phyloP scores from a whole-genome alignment of 2,113 vertebrate species.

The Hiodon alosoides region DNA sequence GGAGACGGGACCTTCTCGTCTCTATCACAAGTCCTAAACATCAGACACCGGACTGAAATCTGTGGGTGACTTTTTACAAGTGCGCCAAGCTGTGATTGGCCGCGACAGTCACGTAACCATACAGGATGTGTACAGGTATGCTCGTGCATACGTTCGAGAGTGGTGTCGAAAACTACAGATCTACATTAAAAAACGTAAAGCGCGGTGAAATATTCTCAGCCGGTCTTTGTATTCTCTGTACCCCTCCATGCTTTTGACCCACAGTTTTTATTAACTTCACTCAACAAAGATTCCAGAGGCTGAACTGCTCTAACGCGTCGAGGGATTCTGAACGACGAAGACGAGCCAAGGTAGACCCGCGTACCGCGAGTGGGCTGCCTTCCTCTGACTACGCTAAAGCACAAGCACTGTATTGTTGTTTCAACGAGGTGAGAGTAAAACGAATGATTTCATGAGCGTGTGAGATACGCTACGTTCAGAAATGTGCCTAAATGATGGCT shows the following conservation, averaged over 20 bases:
- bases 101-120: no score
- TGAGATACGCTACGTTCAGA: no score
- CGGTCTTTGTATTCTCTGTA: neutral
- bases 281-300: no score
- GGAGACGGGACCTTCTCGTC: neutral
- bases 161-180: neutral
- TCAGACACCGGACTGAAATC: neutral
- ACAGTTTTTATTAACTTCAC: neutral
- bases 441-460: neutral
- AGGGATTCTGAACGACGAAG: neutral
- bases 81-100: neutral
- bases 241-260: neutral
- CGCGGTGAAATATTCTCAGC: no score
- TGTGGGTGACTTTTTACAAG: neutral
- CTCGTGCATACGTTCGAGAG: neutral
- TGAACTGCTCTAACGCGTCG: neutral
- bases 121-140: neutral
- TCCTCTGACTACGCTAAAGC: neutral
- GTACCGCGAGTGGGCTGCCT: no score
- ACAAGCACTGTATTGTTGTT: neutral
- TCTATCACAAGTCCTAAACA: neutral
- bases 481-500: no score
- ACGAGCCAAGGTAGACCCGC: neutral
- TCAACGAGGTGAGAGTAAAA: neutral
- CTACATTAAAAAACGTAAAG: neutral